Conservation (phyloP, 2,888 invertebrate species). For the Gastracanthus pulcherrimus region DNA sequence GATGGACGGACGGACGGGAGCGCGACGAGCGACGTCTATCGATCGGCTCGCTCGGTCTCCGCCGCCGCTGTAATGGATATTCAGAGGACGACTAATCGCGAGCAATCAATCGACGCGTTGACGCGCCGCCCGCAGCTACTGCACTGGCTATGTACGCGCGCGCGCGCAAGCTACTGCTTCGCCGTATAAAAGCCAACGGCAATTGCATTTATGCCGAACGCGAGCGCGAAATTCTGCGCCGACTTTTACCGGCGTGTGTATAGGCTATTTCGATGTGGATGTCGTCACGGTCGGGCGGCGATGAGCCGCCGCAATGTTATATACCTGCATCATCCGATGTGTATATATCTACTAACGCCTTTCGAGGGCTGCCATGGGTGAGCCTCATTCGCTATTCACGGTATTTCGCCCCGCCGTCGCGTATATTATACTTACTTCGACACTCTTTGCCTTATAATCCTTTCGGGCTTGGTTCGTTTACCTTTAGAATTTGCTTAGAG, state of each 20-base stretch:
- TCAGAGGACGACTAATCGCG: constrained; percentile 8
- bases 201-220: constrained; percentile 2
- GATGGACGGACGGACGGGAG: not conserved
- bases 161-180: not conserved
- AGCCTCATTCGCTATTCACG: not conserved
- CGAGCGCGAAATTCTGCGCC: not conserved
- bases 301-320: not conserved
- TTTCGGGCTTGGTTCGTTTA: too few species aligned
- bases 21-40: not conserved
- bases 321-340: too few species aligned
- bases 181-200: not conserved
- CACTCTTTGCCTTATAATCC: too few species aligned
- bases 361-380: too few species aligned
- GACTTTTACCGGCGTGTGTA: too few species aligned
- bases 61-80: constrained; percentile 11
- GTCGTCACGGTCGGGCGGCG: too few species aligned
- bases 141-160: not conserved
- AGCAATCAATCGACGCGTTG: constrained; percentile 9
- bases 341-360: too few species aligned
- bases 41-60: not conserved
- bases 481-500: too few species aligned
- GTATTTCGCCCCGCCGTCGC: not conserved
- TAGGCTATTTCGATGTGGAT: too few species aligned
- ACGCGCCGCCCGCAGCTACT: not conserved
- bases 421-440: not conserved